Evolutionary conservation across 2,113 vertebrate genomes (phyloP).

Genomic region (Alexandromys fortis): DNA sequence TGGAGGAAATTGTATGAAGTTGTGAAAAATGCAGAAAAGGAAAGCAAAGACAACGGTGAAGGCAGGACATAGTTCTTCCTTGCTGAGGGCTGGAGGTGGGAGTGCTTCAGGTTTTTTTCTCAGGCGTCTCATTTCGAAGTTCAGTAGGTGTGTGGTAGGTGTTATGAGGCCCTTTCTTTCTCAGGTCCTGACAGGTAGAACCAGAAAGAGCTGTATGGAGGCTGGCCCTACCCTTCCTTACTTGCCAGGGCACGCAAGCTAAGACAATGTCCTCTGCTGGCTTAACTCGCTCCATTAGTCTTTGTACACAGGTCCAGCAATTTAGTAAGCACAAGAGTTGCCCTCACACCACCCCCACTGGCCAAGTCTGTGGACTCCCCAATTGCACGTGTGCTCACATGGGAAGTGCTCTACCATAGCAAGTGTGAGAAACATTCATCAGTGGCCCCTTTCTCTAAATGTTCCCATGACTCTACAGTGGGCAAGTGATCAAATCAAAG

Average conservation of each 20-base stretch:
- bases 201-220: neutral
- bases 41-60: neutral
- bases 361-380: neutral
- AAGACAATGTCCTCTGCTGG: neutral
- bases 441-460: neutral
- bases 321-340: neutral
- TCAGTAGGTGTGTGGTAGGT: neutral
- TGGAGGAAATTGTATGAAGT: neutral
- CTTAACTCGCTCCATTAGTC: neutral
- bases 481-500: neutral
- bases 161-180: neutral
- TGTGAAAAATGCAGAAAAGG: neutral
- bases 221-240: conserved; percentile 20
- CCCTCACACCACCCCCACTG: neutral
- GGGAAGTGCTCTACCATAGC: neutral
- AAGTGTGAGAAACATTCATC: neutral
- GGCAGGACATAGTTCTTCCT: neutral
- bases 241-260: neutral
- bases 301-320: neutral
- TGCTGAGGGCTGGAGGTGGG: neutral
- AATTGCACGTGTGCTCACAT: neutral
- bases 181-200: neutral
- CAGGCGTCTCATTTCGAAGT: neutral
- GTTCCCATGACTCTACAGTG: neutral
- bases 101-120: neutral